These are phyloP conservation scores for Kryptolebias ocellatus DNA, from an alignment of 2,797 vertebrate genomes.

Conservation along the genomic window DNA sequence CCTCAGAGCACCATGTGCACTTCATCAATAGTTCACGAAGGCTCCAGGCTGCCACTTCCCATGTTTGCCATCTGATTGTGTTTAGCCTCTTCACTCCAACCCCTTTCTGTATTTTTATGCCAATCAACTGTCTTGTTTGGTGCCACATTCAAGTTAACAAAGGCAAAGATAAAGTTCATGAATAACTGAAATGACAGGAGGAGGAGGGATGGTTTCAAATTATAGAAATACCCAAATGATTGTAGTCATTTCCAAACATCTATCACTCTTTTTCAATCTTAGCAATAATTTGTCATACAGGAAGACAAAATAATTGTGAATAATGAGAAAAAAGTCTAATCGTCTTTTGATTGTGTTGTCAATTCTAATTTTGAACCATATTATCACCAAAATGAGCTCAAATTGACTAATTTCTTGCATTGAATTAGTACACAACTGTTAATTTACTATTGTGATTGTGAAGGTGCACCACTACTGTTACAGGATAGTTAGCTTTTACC, in stretches of 20 bases:
- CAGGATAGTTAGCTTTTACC: conserved; percentile 46
- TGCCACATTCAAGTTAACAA: conserved; percentile 25
- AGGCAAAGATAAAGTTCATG: conserved; percentile 35
- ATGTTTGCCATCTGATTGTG: conserved; percentile 71
- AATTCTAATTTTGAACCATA: not conserved
- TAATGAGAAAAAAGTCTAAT: conserved; percentile 2
- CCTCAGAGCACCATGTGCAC: conserved; percentile 56
- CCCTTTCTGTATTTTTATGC: conserved; percentile 33
- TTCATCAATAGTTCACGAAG: conserved; percentile 70
- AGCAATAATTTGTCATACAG: conserved; percentile 11
- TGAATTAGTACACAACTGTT: conserved; percentile 25
- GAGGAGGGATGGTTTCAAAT: not conserved
- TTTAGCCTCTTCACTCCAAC: conserved; percentile 46
- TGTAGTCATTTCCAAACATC: conserved; percentile 8
- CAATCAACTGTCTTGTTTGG: conserved; percentile 54
- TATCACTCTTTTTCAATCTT: conserved; percentile 16
- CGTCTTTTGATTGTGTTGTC: conserved; percentile 5
- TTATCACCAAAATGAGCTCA: not conserved
- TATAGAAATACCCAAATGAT: conserved; percentile 14
- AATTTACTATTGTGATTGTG: conserved; percentile 21
- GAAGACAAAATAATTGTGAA: conserved; percentile 16
- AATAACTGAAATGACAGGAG: not conserved
- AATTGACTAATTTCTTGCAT: conserved; percentile 14
- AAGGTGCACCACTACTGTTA: conserved; percentile 40
- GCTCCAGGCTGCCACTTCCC: conserved; percentile 64